Evolutionary conservation across 2,888 invertebrate species (phyloP).

Genomic region (Eumerus sabulonum): DNA sequence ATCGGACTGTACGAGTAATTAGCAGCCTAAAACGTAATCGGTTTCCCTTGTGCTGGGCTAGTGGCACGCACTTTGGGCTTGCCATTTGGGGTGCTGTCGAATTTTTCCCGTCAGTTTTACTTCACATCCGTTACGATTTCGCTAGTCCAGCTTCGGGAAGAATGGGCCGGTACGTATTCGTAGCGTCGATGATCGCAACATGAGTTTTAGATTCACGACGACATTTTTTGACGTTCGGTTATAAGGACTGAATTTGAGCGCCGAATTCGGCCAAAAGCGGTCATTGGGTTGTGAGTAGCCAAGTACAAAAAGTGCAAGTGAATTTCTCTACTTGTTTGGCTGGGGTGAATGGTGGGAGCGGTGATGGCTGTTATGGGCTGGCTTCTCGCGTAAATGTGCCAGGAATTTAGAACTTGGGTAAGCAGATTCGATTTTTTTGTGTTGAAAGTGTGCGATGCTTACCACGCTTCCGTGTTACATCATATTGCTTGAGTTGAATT

Average conservation of each 20-base stretch:
- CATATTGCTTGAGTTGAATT: constrained; percentile 8
- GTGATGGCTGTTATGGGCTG: constrained; percentile 13
- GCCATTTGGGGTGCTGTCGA: constrained; percentile 47
- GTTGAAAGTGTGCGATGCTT: constrained; percentile 25
- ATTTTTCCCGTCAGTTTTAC: constrained; percentile 14
- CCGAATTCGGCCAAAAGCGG: constrained; percentile 45
- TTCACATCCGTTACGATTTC: constrained; percentile 67
- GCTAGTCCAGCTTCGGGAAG: constrained; percentile 42
- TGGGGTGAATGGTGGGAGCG: neutral
- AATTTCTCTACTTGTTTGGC: constrained; percentile 54
- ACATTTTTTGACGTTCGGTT: constrained; percentile 54
- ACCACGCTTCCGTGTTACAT: constrained; percentile 39
- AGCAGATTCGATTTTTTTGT: neutral
- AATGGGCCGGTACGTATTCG: constrained; percentile 5
- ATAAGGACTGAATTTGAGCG: constrained; percentile 58
- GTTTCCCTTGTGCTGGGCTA: constrained; percentile 50
- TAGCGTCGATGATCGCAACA: constrained; percentile 31
- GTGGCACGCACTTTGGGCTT: constrained; percentile 47
- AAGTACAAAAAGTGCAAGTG: constrained; percentile 62
- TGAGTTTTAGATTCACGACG: constrained; percentile 49
- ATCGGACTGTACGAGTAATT: constrained; percentile 43
- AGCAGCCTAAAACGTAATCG: constrained; percentile 38
- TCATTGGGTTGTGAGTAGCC: constrained; percentile 58
- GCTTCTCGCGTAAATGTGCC: constrained; percentile 57
- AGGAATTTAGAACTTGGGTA: constrained; percentile 52